Evolutionary conservation across 1,140 invertebrate genomes (phyloP).

Genomic region (Heliconius hewitsoni): DNA sequence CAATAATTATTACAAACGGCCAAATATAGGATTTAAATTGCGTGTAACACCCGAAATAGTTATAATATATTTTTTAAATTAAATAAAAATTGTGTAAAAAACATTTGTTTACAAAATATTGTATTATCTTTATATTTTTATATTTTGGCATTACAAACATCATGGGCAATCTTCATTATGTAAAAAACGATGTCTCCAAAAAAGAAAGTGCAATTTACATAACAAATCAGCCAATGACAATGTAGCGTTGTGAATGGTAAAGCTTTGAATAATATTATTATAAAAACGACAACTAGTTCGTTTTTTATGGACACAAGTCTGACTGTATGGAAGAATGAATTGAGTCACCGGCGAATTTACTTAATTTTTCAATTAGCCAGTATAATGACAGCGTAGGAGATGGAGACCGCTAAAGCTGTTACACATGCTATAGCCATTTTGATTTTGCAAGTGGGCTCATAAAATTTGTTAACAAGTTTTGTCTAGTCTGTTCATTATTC

Average conservation of each 20-base stretch:
- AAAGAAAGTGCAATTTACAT: slow-evolving; percentile 36
- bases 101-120: background rate
- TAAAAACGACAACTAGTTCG: background rate
- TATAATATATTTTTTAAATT: too few relatives aligned
- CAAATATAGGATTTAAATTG: too few relatives aligned
- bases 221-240: slow-evolving; percentile 18
- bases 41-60: too few relatives aligned
- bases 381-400: background rate
- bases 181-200: slow-evolving; percentile 11
- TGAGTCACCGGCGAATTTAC: slow-evolving; percentile 15
- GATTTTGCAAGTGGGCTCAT: background rate
- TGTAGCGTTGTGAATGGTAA: slow-evolving; percentile 16
- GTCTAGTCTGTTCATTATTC: background rate
- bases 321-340: background rate
- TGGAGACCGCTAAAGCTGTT: background rate
- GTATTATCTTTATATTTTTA: background rate
- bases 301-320: background rate
- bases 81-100: background rate
- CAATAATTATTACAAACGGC: background rate
- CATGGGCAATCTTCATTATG: background rate
- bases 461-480: background rate
- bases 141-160: background rate
- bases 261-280: slow-evolving; percentile 16
- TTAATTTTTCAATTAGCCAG: slow-evolving; percentile 18
- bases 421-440: background rate